Percentiles rank a stretch among this genome's conserved stretches.
Evolutionary conservation across 2,797 vertebrate genomes (phyloP).

Genomic region (Enteromius trimaculatus): DNA sequence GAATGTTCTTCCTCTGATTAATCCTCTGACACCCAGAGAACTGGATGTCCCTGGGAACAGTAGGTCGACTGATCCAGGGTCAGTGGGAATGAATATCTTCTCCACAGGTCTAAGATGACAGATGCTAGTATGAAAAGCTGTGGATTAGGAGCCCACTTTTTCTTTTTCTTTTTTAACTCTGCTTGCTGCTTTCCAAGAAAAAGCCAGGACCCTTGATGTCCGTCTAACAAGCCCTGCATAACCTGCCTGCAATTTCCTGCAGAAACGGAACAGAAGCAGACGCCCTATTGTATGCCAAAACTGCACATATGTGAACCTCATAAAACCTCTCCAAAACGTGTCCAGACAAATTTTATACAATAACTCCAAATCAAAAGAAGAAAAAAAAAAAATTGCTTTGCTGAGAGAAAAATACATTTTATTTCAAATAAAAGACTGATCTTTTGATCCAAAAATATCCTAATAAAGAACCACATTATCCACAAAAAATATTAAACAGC

Average conservation of each 20-base stretch:
- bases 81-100: conserved; percentile 11
- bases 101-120: background rate
- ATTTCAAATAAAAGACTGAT: background rate
- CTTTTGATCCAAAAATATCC: background rate
- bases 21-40: conserved; percentile 26
- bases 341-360: background rate
- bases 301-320: conserved; percentile 33
- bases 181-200: conserved; percentile 12
- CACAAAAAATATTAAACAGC: background rate
- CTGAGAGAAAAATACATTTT: background rate
- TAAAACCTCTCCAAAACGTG: background rate
- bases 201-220: background rate
- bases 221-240: background rate
- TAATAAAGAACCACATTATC: background rate
- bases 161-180: background rate
- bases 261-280: background rate
- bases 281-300: background rate
- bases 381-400: background rate
- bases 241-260: background rate
- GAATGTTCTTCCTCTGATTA: conserved; percentile 30
- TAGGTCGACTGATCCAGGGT: conserved; percentile 11
- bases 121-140: background rate
- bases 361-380: background rate
- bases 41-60: conserved; percentile 13
- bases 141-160: background rate